Conservation (phyloP, 2,797 vertebrate species). For the Scolopax bukidnonensis region DNA sequence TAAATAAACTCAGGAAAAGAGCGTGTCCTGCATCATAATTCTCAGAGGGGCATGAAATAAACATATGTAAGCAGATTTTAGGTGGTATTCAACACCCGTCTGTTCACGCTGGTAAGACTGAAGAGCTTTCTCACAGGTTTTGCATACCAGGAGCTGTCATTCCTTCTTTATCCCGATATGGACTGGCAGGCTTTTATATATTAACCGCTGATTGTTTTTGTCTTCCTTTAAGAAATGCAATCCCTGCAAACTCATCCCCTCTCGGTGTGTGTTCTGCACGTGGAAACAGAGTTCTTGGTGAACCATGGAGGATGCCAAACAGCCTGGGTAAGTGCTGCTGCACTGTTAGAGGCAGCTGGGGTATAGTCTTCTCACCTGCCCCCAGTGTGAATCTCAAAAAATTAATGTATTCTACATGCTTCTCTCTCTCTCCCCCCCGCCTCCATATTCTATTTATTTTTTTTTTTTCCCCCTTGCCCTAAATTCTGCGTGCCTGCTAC, state of each 20-base stretch:
- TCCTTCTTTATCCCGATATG: neutral
- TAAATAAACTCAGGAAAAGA: neutral
- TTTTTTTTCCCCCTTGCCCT: neutral
- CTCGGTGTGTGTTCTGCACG: accelerated
- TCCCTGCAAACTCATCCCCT: neutral
- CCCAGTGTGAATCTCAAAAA: neutral
- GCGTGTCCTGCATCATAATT: neutral
- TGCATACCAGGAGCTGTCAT: neutral
- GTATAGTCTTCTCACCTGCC: neutral
- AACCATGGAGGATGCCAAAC: neutral
- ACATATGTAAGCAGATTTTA: neutral
- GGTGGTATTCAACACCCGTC: neutral
- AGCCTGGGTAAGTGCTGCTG: accelerated
- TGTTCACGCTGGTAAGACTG: neutral
- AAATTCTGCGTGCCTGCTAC: neutral
- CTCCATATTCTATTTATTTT: accelerated
- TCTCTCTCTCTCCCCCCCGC: neutral
- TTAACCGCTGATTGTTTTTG: neutral
- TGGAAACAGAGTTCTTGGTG: neutral
- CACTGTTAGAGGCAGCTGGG: neutral
- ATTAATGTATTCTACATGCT: neutral
- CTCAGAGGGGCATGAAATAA: neutral
- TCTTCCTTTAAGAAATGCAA: slow-evolving; percentile 11
- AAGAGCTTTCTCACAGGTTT: neutral
- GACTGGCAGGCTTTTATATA: slow-evolving; percentile 26